Conservation (phyloP, 1,140 invertebrate species). For the Drosophila sulfurigaster region DNA sequence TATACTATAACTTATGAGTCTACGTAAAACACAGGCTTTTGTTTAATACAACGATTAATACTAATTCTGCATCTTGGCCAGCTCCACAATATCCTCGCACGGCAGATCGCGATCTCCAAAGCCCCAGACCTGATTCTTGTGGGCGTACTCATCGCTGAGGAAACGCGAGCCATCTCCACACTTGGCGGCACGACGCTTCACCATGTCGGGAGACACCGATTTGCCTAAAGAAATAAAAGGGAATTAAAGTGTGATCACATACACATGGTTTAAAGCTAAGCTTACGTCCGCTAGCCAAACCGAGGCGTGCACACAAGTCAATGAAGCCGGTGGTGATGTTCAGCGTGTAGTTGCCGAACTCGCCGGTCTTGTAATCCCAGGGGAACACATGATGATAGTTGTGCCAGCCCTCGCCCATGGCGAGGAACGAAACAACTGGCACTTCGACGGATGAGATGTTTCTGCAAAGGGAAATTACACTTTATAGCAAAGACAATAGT, state of each 20-base stretch:
- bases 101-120: conserved; percentile 87
- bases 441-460: conserved; percentile 91
- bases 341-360: conserved; percentile 89
- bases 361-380: conserved; percentile 94
- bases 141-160: conserved; percentile 72
- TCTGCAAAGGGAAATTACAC: conserved; percentile 83
- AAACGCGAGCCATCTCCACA: conserved; percentile 88
- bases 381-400: conserved; percentile 96
- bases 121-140: conserved; percentile 86
- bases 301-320: conserved; percentile 89
- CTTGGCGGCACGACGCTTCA: conserved; percentile 87
- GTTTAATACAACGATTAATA: conserved; percentile 24
- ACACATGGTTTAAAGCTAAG: conserved; percentile 29
- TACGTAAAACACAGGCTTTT: conserved; percentile 51
- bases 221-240: conserved; percentile 84
- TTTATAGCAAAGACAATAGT: not conserved
- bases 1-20: conserved; percentile 47
- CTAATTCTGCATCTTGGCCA: conserved; percentile 85
- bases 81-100: conserved; percentile 85
- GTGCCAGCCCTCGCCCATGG: conserved; percentile 95
- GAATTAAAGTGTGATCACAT: not conserved
- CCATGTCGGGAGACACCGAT: conserved; percentile 88
- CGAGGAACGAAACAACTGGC: conserved; percentile 88
- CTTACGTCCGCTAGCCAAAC: conserved; percentile 91
- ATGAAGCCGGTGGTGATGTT: conserved; percentile 91